phyloP scores from a whole-genome alignment of 2,797 vertebrate genomes.

The Sebastiscus tertius region DNA sequence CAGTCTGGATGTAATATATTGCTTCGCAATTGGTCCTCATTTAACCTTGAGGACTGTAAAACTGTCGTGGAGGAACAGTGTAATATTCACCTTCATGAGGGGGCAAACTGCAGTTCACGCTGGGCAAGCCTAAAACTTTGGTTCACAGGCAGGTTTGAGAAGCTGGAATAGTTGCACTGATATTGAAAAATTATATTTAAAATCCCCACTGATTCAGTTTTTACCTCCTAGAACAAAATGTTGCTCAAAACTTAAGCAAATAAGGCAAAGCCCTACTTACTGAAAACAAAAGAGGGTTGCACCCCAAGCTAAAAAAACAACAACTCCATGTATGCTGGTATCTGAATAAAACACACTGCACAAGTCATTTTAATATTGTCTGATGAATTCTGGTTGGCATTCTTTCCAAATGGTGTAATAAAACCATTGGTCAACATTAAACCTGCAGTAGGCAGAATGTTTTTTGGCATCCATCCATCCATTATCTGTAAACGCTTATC shows the following conservation, averaged over 20 bases:
- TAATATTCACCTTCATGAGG: conserved; percentile 65
- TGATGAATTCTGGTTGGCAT: neutral
- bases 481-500: too few relatives aligned
- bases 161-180: neutral
- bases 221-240: neutral
- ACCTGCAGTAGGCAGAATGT: too few relatives aligned
- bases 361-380: neutral
- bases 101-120: conserved; percentile 43
- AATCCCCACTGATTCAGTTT: neutral
- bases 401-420: neutral
- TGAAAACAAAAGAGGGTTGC: neutral
- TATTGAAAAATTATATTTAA: neutral
- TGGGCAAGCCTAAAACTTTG: conserved; percentile 40
- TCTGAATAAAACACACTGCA: too few relatives aligned
- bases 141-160: neutral
- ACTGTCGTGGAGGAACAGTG: conserved; percentile 66
- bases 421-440: neutral
- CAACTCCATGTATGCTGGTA: neutral
- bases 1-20: conserved; percentile 74
- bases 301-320: neutral
- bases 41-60: conserved; percentile 77
- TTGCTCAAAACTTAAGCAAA: neutral
- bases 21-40: conserved; percentile 76
- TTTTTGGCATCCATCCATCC: too few relatives aligned
- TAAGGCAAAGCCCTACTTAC: neutral